These are phyloP conservation scores for Amblyopsis hoosieri DNA, from an alignment of 2,797 vertebrate genomes.

Conservation along the genomic window DNA sequence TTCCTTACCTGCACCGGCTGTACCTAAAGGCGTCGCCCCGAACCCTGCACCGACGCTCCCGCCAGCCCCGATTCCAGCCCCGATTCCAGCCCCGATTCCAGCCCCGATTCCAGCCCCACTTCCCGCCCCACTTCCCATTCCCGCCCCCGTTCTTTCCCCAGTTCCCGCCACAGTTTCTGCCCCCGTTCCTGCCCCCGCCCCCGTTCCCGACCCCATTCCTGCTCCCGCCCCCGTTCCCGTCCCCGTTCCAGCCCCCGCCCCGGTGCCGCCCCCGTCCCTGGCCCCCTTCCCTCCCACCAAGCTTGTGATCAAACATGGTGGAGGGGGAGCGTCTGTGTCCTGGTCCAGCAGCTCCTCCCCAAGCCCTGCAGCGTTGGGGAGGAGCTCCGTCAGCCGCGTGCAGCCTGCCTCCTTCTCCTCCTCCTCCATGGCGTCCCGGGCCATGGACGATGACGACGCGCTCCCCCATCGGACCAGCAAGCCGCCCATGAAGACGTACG, in stretches of 20 bases:
- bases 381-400: conserved; percentile 53
- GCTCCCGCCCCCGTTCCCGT: conserved; percentile 20
- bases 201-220: conserved; percentile 15
- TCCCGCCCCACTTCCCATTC: conserved; percentile 42
- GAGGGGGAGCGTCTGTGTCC: conserved; percentile 85
- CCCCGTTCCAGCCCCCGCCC: background rate
- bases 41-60: background rate
- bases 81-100: too few species aligned
- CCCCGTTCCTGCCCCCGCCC: conserved; percentile 40
- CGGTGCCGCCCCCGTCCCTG: conserved; percentile 46
- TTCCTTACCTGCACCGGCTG: background rate
- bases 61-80: conserved; percentile 12
- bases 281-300: conserved; percentile 81
- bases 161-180: conserved; percentile 43
- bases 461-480: conserved; percentile 87
- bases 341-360: conserved; percentile 81
- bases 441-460: conserved; percentile 82
- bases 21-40: too few species aligned
- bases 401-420: conserved; percentile 33
- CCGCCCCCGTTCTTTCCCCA: conserved; percentile 36
- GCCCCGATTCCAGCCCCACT: conserved; percentile 10
- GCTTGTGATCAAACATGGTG: conserved; percentile 90
- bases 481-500: conserved; percentile 93
- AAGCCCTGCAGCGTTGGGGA: conserved; percentile 50
- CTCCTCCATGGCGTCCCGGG: conserved; percentile 52